These are phyloP conservation scores for Lepetodrilus schrolli DNA, from an alignment of 2,888 invertebrate species.

Conservation along the genomic window DNA sequence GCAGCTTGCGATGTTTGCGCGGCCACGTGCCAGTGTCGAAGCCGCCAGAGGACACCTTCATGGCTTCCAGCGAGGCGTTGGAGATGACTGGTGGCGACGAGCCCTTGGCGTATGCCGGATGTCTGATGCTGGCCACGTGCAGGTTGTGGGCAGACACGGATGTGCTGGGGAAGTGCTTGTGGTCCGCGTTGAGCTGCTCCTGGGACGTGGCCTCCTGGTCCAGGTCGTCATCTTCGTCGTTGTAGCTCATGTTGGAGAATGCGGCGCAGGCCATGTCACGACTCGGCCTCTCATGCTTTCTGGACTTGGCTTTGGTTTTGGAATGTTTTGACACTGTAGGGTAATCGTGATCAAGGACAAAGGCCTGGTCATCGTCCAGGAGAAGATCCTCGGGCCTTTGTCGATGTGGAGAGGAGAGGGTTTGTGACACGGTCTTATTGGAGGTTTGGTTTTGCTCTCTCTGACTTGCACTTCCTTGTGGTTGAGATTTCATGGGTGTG, in stretches of 20 bases:
- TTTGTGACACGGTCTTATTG: not conserved
- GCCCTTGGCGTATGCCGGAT: constrained; percentile 50
- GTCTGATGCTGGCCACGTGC: constrained; percentile 46
- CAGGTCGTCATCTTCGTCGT: constrained; percentile 63
- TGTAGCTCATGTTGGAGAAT: constrained; percentile 70
- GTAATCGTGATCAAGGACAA: constrained; percentile 4
- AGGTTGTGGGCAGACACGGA: constrained; percentile 40
- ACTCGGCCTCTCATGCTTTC: constrained; percentile 29
- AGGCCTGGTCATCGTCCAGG: constrained; percentile 35
- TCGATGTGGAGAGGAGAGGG: constrained; percentile 16
- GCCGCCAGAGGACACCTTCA: constrained; percentile 49
- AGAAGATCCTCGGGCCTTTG: constrained; percentile 34
- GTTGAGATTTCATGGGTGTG: constrained; percentile 30
- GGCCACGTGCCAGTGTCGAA: constrained; percentile 69
- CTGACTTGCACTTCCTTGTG: not conserved
- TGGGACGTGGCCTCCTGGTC: constrained; percentile 34
- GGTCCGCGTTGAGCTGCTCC: constrained; percentile 23
- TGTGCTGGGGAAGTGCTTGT: not conserved
- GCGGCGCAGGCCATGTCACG: constrained; percentile 60
- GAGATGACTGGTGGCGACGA: constrained; percentile 47
- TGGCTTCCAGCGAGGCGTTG: constrained; percentile 45
- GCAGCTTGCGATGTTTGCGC: constrained; percentile 59
- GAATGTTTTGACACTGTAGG: constrained; percentile 40
- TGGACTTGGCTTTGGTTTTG: constrained; percentile 44
- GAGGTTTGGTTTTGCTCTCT: not conserved